phyloP scores from a whole-genome alignment of 1,140 invertebrate genomes.

The Nebria ingens region DNA sequence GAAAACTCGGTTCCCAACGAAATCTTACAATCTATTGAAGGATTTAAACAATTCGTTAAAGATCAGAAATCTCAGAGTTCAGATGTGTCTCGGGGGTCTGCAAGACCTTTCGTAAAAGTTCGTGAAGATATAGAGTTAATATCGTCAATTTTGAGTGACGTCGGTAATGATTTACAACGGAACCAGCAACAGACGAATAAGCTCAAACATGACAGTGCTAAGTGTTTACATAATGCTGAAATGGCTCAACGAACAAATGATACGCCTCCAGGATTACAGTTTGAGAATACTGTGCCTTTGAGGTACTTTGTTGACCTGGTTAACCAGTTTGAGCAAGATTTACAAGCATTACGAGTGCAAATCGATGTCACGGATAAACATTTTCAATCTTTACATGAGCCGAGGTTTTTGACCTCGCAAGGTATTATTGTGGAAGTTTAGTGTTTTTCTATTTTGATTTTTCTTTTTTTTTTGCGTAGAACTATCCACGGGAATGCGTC shows the following conservation, averaged over 20 bases:
- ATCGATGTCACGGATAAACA: slow-evolving; percentile 65
- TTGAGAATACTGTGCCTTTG: slow-evolving; percentile 64
- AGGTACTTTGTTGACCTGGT: slow-evolving; percentile 61
- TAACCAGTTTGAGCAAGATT: slow-evolving; percentile 60
- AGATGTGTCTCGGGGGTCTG: slow-evolving; percentile 56
- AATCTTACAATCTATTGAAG: slow-evolving; percentile 37
- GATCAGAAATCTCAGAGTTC: slow-evolving; percentile 71
- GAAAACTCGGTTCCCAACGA: slow-evolving; percentile 64
- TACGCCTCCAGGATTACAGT: slow-evolving; percentile 61
- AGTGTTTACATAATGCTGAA: slow-evolving; percentile 61
- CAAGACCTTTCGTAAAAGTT: slow-evolving; percentile 28
- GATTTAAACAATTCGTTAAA: slow-evolving; percentile 69
- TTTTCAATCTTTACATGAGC: slow-evolving; percentile 54
- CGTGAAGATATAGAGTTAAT: slow-evolving; percentile 29
- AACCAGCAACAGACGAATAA: slow-evolving; percentile 57
- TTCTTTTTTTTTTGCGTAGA: too few species aligned
- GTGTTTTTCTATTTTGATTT: slow-evolving; percentile 24
- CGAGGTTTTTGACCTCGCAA: slow-evolving; percentile 53
- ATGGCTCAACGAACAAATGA: slow-evolving; percentile 71
- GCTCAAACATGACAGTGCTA: slow-evolving; percentile 61
- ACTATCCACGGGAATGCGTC: slow-evolving; percentile 58
- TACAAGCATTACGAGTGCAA: slow-evolving; percentile 56
- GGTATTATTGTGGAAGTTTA: slow-evolving; percentile 34
- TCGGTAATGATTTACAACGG: slow-evolving; percentile 47
- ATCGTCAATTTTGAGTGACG: slow-evolving; percentile 34